Evolutionary conservation across 2,888 invertebrate genomes (phyloP).

Genomic region (Eupelmus urozonus): DNA sequence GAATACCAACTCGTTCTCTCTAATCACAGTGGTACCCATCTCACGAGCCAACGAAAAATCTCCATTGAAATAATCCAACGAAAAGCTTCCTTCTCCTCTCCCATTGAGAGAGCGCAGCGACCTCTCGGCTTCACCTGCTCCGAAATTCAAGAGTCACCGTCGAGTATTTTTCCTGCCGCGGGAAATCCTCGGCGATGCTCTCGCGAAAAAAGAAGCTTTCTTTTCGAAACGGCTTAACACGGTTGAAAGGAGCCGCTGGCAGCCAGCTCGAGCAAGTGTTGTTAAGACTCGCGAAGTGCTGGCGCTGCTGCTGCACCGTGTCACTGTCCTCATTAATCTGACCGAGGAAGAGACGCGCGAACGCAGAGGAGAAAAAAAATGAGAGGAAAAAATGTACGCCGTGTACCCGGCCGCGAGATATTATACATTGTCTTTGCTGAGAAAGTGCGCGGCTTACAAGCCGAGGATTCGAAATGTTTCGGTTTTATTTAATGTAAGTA

Average conservation of each 20-base stretch:
- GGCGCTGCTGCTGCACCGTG: background rate
- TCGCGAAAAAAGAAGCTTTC: background rate
- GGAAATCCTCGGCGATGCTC: background rate
- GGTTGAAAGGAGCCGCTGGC: background rate
- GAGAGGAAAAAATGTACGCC: background rate
- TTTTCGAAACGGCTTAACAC: conserved; percentile 18
- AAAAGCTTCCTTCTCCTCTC: conserved; percentile 8
- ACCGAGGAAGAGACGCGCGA: background rate
- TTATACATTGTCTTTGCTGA: conserved; percentile 21
- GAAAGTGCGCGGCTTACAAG: background rate
- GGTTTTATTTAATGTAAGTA: background rate
- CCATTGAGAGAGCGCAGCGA: background rate
- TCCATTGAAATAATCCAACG: background rate
- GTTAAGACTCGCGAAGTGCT: conserved; percentile 35
- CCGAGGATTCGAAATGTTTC: background rate
- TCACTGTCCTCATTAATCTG: conserved; percentile 55
- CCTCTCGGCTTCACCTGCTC: background rate
- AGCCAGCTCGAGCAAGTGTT: background rate
- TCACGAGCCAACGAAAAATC: no score
- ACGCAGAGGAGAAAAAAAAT: background rate
- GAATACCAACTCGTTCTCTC: no score
- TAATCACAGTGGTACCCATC: no score
- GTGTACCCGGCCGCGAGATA: conserved; percentile 14
- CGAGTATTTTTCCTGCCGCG: background rate
- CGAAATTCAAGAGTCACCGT: background rate